These are phyloP conservation scores for Yponomeuta plumbellus DNA, from an alignment of 2,888 invertebrate genomes.

Conservation along the genomic window DNA sequence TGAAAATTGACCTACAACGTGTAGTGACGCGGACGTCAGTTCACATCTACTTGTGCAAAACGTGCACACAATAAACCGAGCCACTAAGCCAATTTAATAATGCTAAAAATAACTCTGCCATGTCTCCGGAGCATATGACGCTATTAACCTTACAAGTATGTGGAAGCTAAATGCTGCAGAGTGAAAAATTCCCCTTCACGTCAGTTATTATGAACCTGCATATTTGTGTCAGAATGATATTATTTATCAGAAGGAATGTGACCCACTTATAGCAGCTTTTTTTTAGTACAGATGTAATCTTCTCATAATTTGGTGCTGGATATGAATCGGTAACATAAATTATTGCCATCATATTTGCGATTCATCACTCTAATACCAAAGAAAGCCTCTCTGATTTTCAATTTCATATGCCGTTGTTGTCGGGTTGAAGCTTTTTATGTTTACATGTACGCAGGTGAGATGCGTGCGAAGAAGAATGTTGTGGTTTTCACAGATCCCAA, in stretches of 20 bases:
- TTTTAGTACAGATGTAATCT: conserved; percentile 33
- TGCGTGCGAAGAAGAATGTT: conserved; percentile 55
- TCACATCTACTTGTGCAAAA: conserved; percentile 53
- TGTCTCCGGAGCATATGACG: conserved; percentile 63
- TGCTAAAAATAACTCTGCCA: conserved; percentile 71
- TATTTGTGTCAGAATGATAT: conserved; percentile 42
- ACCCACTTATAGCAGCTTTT: conserved; percentile 34
- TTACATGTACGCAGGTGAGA: conserved; percentile 4
- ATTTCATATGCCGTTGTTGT: conserved; percentile 22
- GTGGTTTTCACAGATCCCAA: conserved; percentile 54
- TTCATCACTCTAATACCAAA: conserved; percentile 9
- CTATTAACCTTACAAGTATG: conserved; percentile 68
- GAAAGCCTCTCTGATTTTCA: conserved; percentile 23
- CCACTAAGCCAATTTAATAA: conserved; percentile 74
- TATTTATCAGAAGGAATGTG: conserved; percentile 42
- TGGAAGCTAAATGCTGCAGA: conserved; percentile 50
- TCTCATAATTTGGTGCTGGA: conserved; percentile 22
- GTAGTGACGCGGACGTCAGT: conserved; percentile 35
- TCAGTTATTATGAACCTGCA: conserved; percentile 26
- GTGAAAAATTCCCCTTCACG: conserved; percentile 44
- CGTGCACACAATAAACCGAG: conserved; percentile 66
- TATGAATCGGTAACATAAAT: conserved; percentile 9
- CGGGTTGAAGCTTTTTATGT: conserved; percentile 23
- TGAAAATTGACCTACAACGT: conserved; percentile 50
- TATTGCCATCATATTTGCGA: conserved; percentile 37